phyloP scores from a whole-genome alignment of 2,797 vertebrate genomes.

The Xyrichtys novacula region DNA sequence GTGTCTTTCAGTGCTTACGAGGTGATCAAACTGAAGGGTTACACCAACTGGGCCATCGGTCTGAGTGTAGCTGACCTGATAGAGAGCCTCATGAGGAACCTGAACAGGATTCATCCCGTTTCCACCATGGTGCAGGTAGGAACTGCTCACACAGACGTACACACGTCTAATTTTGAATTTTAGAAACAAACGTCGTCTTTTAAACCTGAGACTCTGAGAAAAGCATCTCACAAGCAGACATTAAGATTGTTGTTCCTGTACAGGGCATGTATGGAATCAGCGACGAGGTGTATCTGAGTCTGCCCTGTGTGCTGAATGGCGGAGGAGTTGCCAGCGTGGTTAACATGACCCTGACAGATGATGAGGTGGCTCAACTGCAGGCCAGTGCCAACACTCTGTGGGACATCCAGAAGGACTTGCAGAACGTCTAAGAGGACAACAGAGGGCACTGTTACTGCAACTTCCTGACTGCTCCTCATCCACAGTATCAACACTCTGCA shows the following conservation, averaged over 20 bases:
- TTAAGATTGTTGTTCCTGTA: neutral
- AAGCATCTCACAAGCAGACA: neutral
- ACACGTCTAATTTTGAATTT: neutral
- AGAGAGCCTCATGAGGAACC: conserved; percentile 93
- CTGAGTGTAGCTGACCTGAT: conserved; percentile 94
- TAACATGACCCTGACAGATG: conserved; percentile 94
- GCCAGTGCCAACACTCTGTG: conserved; percentile 92
- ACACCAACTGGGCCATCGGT: conserved; percentile 98
- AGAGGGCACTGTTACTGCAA: conserved; percentile 30
- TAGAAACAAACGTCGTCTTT: neutral
- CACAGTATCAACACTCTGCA: conserved; percentile 14
- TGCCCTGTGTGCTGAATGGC: conserved; percentile 90
- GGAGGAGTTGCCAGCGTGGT: conserved; percentile 90
- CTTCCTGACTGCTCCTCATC: conserved; percentile 3
- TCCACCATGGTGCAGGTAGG: conserved; percentile 96
- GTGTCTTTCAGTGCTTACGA: conserved; percentile 90
- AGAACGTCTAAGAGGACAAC: conserved; percentile 83
- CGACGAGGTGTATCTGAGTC: conserved; percentile 93
- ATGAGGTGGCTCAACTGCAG: conserved; percentile 90
- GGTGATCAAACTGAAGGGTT: conserved; percentile 96
- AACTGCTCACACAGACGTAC: neutral
- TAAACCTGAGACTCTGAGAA: too few relatives aligned
- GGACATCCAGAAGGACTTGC: conserved; percentile 95
- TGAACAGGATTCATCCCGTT: conserved; percentile 91
- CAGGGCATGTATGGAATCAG: conserved; percentile 93